Evolutionary conservation across 2,888 invertebrate genomes (phyloP), one percentile per base, ranked within the genome.

Genomic region (Gymnosoma rotundatum): DNA sequence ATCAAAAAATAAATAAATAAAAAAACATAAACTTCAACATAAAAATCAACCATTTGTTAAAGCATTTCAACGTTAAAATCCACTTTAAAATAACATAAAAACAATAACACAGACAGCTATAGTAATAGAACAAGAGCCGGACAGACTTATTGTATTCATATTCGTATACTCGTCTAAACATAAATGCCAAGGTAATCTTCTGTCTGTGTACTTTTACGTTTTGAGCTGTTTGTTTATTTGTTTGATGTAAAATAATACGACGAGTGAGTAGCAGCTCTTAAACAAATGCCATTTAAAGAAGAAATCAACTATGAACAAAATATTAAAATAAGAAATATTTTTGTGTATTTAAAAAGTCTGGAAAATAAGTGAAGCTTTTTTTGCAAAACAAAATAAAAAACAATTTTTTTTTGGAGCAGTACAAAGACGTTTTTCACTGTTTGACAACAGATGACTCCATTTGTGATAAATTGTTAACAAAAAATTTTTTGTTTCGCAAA

Each of bases 181-280:
- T 18, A 83, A 42, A 83, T 83, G 83, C 83, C 84, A 84, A 84
- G 81, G 81, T 81, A 84, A 82, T 84, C 74, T 66, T 79, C 66
- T 84, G 78, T 82, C 78, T 81, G 56, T 72, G 50, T 52, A 76
- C 61, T 70, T 64, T 64, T 64, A 61, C 42, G 45, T 78, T 78
- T 81, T 7, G 25, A 42, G 52, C 14, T 73, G 63, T 60, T 42
- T 60, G 48, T 61, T 48, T 75, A 32, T 76, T 16, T 36, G 48
- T 63, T 63, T 70, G 56, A 61, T 80, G 73, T 74, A 78, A 84
- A 73, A 64, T 81, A 81, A 84, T n/a, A n/a, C n/a, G 73, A 81
- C 64, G 42, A 12, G 1, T 16, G n/a, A 48, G 48, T 16, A 18
- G 0, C 73, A 58, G 72, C 78, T 81, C 58, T 66, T 54, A 60